Evolutionary conservation across 35 echinoderm and acorn worm species (phyloP).

Genomic region (Stichopus chloronotus): DNA sequence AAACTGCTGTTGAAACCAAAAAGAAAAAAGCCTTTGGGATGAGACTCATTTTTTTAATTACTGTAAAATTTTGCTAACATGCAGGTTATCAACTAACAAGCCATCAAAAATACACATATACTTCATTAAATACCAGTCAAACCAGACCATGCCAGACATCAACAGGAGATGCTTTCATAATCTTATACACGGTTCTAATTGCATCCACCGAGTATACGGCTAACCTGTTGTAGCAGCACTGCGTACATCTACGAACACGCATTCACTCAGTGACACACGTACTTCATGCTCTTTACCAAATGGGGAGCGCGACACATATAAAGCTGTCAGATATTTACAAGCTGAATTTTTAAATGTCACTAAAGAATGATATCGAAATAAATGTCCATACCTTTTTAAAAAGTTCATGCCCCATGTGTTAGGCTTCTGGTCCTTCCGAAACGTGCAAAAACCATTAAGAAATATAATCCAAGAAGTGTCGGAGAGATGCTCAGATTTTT

Average conservation of each 20-base stretch:
- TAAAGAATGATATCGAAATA: neutral
- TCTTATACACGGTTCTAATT: neutral
- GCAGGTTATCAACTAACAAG: neutral
- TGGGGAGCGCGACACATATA: neutral
- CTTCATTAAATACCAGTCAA: too few relatives aligned
- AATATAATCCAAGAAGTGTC: neutral
- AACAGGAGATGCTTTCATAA: neutral
- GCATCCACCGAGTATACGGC: neutral
- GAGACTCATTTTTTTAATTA: too few relatives aligned
- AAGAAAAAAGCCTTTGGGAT: too few relatives aligned
- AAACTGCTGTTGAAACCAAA: too few relatives aligned
- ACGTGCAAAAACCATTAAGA: slow-evolving; percentile 27
- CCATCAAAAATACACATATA: neutral
- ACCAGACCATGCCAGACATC: neutral
- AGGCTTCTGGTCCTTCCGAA: slow-evolving; percentile 43
- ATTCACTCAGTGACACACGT: neutral
- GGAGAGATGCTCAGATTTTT: neutral
- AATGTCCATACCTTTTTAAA: slow-evolving; percentile 60
- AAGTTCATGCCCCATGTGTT: slow-evolving; percentile 66
- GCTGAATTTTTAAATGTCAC: neutral
- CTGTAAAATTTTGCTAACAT: neutral
- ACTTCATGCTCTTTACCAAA: neutral
- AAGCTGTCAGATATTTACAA: neutral
- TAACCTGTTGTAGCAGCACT: neutral
- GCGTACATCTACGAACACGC: neutral